Evolutionary conservation across 2,797 vertebrate genomes (phyloP), one percentile per base, ranked within the genome.

Genomic region (Thripadectes ignobilis): DNA sequence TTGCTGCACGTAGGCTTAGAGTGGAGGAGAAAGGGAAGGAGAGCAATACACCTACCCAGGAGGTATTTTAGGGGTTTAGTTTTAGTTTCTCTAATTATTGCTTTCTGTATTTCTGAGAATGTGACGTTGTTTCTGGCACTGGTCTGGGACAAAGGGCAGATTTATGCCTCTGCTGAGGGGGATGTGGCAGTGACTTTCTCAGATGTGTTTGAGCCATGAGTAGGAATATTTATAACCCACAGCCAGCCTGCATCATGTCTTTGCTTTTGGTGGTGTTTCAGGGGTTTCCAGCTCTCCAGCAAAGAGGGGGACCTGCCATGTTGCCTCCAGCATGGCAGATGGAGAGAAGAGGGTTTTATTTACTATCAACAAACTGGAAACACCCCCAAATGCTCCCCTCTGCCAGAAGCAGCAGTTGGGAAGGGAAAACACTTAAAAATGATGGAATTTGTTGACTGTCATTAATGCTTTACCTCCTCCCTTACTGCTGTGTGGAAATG

Each of bases 311-410:
- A 77, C 69, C 52, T 3, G 2, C 32, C 0, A 0, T 0, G 0
- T 17, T 2, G 3, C 71, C 67, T 71, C 46, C 71, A 43, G 82
- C 3, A 0, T 0, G 0, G 79, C 95, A 97, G 95, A 95, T 96
- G 95, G 95, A 93, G 85, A 83, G 54, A 16, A 76, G 61, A 89
- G 68, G 87, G 69, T 84, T 93, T 89, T 96, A 72, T 94, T 97
- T 96, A 94, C 93, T 96, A 51, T 5, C 14, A 88, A 20, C 0
- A 4, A 92, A 73, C 62, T 69, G 87, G 91, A 79, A 97, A 96
- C 91, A 48, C 85, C 95, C 91, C 89, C 91, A 89, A 72, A 63
- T 4, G 7, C 68, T 93, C 92, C 75, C 92, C 66, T 96, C 73
- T 94, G 94, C 95, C 95, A 93, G 82, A 85, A 92, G 88, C 6